Base-by-base conservation (phyloP, 2,797 vertebrate genomes). In the Taeniopygia guttata region DNA sequence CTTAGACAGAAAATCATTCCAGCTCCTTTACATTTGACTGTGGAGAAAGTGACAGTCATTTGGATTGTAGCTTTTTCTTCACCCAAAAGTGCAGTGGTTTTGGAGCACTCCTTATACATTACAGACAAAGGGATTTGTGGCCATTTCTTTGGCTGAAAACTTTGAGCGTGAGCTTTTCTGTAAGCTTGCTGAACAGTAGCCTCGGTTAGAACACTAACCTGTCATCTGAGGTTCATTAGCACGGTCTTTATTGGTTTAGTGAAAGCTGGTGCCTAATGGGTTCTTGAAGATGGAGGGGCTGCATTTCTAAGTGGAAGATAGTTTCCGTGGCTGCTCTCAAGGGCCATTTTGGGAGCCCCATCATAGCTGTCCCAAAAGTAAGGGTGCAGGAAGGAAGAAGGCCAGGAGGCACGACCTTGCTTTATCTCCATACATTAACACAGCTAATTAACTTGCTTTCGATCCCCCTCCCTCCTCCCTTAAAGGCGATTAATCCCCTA, bases 371-470 rank as follows among this genome's bases (percentile, higher is more conserved):
- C 88, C 77, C 86, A 79, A 87, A 94, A 96, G 70, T 81, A 81
- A 48, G 62, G 79, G 72, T 92, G 26, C 90, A 84, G 76, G 74
- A 75, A 91, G 55, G 70, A 89, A 64, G 60, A 74, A 68, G 67
- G 42, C 79, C 66, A 89, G 81, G 84, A 96, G 77, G 78, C 81
- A 62, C 8, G 46, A 96, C 94, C 84, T 91, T 95, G 68, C 72
- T 95, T 94, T 97, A 97, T 96, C 93, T 95, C 88, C 45, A 19
- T 89, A 85, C 88, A 93, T 97, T 97, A 97, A 88, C 82, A 90
- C 67, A 95, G 82, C 89, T 96, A 97, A 97, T 97, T 96, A 96
- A 96, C 87, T 96, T 81, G 74, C 79, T 94, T 95, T 92, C 2
- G n/a, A 72, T 45, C 49, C 10, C 58, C 29, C 29, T 45, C 58